Percentiles rank a stretch among this genome's conserved stretches.
These are phyloP conservation scores for Adelphocoris suturalis DNA, from an alignment of 2,888 invertebrate species.

Conservation along the genomic window DNA sequence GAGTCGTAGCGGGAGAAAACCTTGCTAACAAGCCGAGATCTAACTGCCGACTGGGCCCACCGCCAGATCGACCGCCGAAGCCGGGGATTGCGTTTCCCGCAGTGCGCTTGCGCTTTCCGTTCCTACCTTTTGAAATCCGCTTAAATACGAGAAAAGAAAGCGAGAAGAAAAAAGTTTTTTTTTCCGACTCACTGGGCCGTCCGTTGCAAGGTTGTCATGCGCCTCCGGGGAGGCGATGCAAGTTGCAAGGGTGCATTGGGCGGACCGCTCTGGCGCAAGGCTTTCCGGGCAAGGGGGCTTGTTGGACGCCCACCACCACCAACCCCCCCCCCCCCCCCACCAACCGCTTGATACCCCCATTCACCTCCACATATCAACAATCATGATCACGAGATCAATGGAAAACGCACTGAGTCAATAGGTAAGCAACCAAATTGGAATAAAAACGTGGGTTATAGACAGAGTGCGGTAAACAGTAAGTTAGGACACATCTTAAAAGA, in stretches of 20 bases:
- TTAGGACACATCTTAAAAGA: too few species aligned
- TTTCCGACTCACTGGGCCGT: not conserved
- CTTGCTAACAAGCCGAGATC: slow-evolving; percentile 41
- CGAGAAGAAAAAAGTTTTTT: not conserved
- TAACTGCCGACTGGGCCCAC: slow-evolving; percentile 36
- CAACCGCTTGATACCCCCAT: not conserved
- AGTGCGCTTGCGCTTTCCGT: slow-evolving; percentile 29
- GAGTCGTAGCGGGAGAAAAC: not conserved
- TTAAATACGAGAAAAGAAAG: slow-evolving; percentile 12
- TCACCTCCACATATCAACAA: not conserved
- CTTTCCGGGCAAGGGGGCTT: not conserved
- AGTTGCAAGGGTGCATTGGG: slow-evolving; percentile 12
- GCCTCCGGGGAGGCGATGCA: slow-evolving; percentile 39
- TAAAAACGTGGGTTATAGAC: not conserved
- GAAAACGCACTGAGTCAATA: too few species aligned
- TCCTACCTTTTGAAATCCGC: slow-evolving; percentile 18
- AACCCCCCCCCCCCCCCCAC: not conserved
- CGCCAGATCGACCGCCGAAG: slow-evolving; percentile 34
- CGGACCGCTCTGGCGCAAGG: slow-evolving; percentile 6
- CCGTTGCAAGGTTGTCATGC: slow-evolving; percentile 32
- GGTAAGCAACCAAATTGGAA: not conserved
- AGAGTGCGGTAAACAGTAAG: too few species aligned
- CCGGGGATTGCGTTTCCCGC: slow-evolving; percentile 2
- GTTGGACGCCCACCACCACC: not conserved
- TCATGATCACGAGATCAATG: not conserved